phyloP scores from a whole-genome alignment of 1,140 invertebrate genomes.

The Neodiprion fabricii region DNA sequence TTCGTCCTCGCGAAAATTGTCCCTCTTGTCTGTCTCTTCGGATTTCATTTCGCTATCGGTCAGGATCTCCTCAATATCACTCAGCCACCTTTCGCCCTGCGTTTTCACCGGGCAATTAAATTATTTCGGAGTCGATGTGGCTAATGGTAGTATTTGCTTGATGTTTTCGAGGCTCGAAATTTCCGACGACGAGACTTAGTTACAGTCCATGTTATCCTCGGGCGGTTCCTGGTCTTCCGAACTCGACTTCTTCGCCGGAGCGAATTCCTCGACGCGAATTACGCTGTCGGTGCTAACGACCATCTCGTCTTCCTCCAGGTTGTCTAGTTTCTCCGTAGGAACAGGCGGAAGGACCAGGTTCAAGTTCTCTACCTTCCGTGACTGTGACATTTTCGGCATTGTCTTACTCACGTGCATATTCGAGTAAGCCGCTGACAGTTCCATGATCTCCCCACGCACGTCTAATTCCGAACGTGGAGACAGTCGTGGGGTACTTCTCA shows the following conservation, averaged over 20 bases:
- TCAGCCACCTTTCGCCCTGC: too few species aligned
- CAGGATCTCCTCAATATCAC: too few species aligned
- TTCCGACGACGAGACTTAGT: too few species aligned
- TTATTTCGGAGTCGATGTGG: too few species aligned
- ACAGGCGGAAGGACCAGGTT: conserved; percentile 33
- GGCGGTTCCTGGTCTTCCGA: too few species aligned
- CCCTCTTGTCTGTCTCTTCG: neutral
- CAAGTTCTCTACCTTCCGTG: conserved; percentile 37
- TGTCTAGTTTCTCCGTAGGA: neutral
- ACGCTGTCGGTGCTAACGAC: neutral
- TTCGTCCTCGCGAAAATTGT: neutral
- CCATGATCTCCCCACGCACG: neutral
- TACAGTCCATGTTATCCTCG: too few species aligned
- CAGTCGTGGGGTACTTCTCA: too few species aligned
- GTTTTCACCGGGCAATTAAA: too few species aligned
- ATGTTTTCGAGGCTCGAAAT: too few species aligned
- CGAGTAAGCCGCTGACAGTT: neutral
- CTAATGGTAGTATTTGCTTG: too few species aligned
- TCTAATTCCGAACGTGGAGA: too few species aligned
- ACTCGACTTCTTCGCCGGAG: neutral
- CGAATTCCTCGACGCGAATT: neutral
- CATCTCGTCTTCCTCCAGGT: neutral
- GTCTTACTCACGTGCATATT: conserved; percentile 24
- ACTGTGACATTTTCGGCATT: conserved; percentile 32
- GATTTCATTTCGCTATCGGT: neutral